These are phyloP conservation scores for Drosophila obscura DNA, from an alignment of 1,140 invertebrate species.

Conservation along the genomic window DNA sequence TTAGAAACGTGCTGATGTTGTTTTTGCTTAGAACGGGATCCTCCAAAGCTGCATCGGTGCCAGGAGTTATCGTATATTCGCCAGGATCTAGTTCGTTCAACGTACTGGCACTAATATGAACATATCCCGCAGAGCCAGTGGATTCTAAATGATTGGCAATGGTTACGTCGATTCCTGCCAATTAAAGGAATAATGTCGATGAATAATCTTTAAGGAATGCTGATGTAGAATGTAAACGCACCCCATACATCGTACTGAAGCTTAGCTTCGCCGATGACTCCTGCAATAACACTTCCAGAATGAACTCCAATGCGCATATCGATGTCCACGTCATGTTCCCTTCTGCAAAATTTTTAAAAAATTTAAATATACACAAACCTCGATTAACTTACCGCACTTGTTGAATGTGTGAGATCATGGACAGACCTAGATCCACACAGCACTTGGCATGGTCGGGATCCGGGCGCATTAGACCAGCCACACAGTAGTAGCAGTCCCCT, in stretches of 20 bases:
- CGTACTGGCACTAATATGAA: slow-evolving; percentile 92
- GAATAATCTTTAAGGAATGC: not conserved
- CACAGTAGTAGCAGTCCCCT: slow-evolving; percentile 97
- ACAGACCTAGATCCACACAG: slow-evolving; percentile 93
- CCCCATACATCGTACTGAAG: slow-evolving; percentile 99
- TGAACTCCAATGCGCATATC: slow-evolving; percentile 98
- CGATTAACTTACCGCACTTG: slow-evolving; percentile 85
- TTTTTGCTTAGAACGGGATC: slow-evolving; percentile 88
- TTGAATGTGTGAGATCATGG: slow-evolving; percentile 95
- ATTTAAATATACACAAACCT: not conserved
- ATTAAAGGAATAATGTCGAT: not conserved
- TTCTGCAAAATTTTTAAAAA: slow-evolving; percentile 82
- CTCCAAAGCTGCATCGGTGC: slow-evolving; percentile 87
- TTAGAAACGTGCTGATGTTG: slow-evolving; percentile 89
- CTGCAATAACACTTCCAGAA: slow-evolving; percentile 94
- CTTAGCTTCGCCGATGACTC: slow-evolving; percentile 94
- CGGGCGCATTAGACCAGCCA: slow-evolving; percentile 91
- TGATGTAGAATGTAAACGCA: not conserved
- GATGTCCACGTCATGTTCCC: slow-evolving; percentile 90
- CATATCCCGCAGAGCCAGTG: slow-evolving; percentile 93
- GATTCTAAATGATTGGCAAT: slow-evolving; percentile 98
- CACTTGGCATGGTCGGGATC: slow-evolving; percentile 91
- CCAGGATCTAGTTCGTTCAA: slow-evolving; percentile 86
- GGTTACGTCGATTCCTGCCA: slow-evolving; percentile 88
- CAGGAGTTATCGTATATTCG: slow-evolving; percentile 83